Base-by-base conservation (phyloP, 2,888 invertebrate genomes). In the Arge pagana region DNA sequence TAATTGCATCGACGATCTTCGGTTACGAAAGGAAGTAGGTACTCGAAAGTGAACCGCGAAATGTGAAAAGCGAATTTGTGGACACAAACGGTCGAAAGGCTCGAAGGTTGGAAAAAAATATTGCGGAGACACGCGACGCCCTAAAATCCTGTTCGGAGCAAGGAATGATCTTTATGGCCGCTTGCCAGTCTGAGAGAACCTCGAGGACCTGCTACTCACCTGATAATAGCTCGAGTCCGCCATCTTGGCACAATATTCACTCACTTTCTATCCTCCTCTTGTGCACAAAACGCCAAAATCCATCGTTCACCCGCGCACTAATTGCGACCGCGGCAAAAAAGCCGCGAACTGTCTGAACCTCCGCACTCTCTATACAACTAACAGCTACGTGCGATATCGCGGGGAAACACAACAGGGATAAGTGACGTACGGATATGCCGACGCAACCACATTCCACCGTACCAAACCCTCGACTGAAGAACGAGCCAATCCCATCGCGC, bases 211-310 rank as follows among this genome's bases (percentile, higher is more conserved):
- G 61, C 60, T 56, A 73, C 81, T 82, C 80, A 83, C 83, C 83
- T 83, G 83, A 79, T 83, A 83, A 80, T 83, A 83, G 74, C 78
- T 78, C 63, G 83, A 82, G 78, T 84, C 83, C 78, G 83, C 83
- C 83, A 84, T 84, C 79, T 83, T 84, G 82, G 67, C 59, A 66
- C 57, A 59, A 53, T 45, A 53, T 61, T 63, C 64, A 63, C 63
- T 50, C 56, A 66, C 66, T 71, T 67, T 70, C 71, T 70, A 71
- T 66, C 71, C 66, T 69, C 70, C 66, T 66, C 68, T 72, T 67
- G 68, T 67, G 65, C 64, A 68, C 62, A 54, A 58, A 58, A 63
- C 64, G 56, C 51, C 59, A 48, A 56, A 61, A 65, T 70, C 61
- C 70, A 71, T 69, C 64, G 59, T 58, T 65, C 56, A 61, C 57